Evolutionary conservation across 2,113 vertebrate species (phyloP).

Genomic region (Tragelaphus strepsiceros): DNA sequence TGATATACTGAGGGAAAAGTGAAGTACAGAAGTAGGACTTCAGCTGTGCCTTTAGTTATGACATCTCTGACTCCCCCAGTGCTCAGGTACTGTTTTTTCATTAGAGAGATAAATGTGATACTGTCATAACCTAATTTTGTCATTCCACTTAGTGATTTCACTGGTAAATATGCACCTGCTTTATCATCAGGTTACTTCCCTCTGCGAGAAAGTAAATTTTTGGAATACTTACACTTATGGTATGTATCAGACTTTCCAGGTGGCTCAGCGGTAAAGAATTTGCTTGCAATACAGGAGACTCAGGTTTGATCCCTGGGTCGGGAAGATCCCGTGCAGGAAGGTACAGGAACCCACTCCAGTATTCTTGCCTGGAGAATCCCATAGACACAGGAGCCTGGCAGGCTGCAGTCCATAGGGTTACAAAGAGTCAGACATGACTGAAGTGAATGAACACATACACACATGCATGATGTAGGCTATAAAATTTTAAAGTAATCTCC

Average conservation of each 20-base stretch:
- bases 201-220: not conserved
- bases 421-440: not conserved
- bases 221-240: not conserved
- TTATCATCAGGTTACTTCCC: not conserved
- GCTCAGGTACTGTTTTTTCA: not conserved
- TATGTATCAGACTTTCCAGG: accelerated
- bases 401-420: not conserved
- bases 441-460: not conserved
- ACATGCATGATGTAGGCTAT: not conserved
- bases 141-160: not conserved
- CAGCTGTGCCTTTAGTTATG: not conserved
- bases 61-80: not conserved
- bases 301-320: not conserved
- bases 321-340: not conserved
- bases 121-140: not conserved
- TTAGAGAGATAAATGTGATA: not conserved
- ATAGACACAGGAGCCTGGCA: not conserved
- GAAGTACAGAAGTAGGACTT: not conserved
- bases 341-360: not conserved
- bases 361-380: not conserved
- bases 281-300: not conserved
- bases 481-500: not conserved
- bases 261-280: not conserved
- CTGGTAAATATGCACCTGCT: not conserved
- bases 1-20: not conserved